These are phyloP conservation scores for Sarcophaga subvicina DNA, from an alignment of 2,888 invertebrate species.

Conservation along the genomic window DNA sequence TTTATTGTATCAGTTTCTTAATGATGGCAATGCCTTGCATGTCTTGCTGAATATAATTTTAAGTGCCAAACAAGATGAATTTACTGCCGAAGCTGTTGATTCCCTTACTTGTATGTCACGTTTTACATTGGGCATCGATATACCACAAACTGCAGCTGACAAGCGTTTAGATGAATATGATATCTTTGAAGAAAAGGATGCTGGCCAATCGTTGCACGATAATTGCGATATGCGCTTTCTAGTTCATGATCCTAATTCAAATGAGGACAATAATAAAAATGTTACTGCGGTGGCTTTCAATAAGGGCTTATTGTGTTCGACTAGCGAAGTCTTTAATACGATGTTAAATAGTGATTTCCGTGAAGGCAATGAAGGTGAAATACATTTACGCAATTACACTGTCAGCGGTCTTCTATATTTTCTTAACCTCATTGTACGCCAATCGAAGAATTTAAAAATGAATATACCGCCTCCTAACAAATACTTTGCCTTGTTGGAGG, in stretches of 20 bases:
- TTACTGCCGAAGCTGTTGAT: constrained; percentile 79
- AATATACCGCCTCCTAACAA: constrained; percentile 75
- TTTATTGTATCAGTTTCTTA: constrained; percentile 78
- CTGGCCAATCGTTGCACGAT: constrained; percentile 66
- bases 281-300: constrained; percentile 75
- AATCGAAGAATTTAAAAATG: constrained; percentile 72
- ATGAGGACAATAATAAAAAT: constrained; percentile 60
- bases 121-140: constrained; percentile 75
- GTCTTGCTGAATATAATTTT: constrained; percentile 78
- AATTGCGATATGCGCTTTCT: constrained; percentile 79
- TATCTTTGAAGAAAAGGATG: constrained; percentile 68
- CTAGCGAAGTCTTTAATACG: constrained; percentile 81
- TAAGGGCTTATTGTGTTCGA: constrained; percentile 78
- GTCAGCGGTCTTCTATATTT: constrained; percentile 80
- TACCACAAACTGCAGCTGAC: constrained; percentile 71
- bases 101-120: constrained; percentile 79
- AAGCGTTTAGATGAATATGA: constrained; percentile 72
- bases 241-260: constrained; percentile 70
- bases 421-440: constrained; percentile 78
- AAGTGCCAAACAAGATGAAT: constrained; percentile 76
- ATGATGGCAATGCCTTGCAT: constrained; percentile 79
- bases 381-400: constrained; percentile 79
- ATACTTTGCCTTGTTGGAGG: constrained; percentile 78
- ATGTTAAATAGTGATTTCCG: constrained; percentile 81
- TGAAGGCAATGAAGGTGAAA: constrained; percentile 80